Conservation (phyloP, 2,888 invertebrate species). For the Hemicrepidius hirtus region DNA sequence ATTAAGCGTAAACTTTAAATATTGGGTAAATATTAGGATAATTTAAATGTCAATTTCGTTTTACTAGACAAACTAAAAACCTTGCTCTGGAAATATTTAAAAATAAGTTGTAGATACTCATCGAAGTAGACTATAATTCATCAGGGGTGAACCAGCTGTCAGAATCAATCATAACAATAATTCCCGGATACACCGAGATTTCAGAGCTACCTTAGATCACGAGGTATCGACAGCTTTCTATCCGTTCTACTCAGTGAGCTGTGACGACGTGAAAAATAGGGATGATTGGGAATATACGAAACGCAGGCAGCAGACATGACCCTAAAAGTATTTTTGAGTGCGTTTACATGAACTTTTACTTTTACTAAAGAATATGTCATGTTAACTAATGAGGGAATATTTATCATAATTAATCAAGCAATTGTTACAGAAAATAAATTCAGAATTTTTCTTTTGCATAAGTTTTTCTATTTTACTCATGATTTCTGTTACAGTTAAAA, state of each 20-base stretch:
- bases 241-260: conserved; percentile 42
- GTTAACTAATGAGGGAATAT: no score
- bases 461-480: no score
- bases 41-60: background rate
- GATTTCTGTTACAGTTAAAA: no score
- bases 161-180: conserved; percentile 43
- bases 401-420: no score
- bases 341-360: conserved; percentile 1
- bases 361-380: background rate
- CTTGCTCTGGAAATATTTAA: background rate
- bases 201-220: conserved; percentile 38
- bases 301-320: background rate
- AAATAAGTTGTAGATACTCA: conserved; percentile 5
- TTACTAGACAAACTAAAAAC: background rate
- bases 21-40: no score
- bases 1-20: no score
- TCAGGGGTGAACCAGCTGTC: conserved; percentile 35
- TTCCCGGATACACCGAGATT: conserved; percentile 35
- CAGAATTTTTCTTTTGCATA: no score
- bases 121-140: conserved; percentile 25
- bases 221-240: conserved; percentile 43
- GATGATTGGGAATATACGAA: conserved; percentile 25
- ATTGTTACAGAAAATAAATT: no score
- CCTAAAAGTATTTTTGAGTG: conserved; percentile 8
- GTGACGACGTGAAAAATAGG: conserved; percentile 39